These are phyloP conservation scores for Papilio gigon DNA, from an alignment of 2,888 invertebrate species.

Conservation along the genomic window DNA sequence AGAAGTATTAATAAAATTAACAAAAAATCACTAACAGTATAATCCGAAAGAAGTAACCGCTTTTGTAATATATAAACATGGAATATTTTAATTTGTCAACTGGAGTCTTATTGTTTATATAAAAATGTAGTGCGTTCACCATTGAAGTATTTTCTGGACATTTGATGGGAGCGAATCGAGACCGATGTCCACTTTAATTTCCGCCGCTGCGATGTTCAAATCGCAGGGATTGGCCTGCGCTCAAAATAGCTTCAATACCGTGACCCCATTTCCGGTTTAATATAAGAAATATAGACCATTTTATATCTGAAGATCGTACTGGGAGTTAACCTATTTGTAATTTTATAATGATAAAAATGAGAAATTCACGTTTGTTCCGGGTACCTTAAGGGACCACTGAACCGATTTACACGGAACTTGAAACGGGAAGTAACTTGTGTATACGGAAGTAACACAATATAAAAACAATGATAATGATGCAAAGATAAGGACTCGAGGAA, in stretches of 20 bases:
- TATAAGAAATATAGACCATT: not conserved
- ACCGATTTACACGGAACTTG: too few relatives aligned
- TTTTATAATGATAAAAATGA: too few relatives aligned
- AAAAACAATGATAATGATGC: too few relatives aligned
- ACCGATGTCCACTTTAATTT: constrained; percentile 11
- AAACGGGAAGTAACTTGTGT: too few relatives aligned
- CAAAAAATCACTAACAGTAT: too few relatives aligned
- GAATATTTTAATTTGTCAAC: not conserved
- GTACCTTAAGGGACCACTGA: too few relatives aligned
- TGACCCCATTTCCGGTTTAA: not conserved
- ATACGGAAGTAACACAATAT: too few relatives aligned
- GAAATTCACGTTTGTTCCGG: too few relatives aligned
- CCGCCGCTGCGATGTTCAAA: not conserved
- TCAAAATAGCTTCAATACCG: constrained; percentile 1
- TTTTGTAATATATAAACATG: too few relatives aligned
- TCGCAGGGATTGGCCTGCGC: constrained; percentile 1
- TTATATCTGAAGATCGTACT: not conserved
- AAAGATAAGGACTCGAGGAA: too few relatives aligned
- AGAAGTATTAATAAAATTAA: too few relatives aligned
- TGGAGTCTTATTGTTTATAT: not conserved
- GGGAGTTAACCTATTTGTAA: not conserved
- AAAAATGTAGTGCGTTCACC: not conserved
- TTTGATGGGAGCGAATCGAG: not conserved
- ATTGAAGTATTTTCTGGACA: not conserved
- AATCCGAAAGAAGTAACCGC: too few relatives aligned